A percentile compares a stretch with the other conserved stretches of the same genome.
Conservation (phyloP, 2,888 invertebrate genomes). For the Helicoverpa assulta region DNA sequence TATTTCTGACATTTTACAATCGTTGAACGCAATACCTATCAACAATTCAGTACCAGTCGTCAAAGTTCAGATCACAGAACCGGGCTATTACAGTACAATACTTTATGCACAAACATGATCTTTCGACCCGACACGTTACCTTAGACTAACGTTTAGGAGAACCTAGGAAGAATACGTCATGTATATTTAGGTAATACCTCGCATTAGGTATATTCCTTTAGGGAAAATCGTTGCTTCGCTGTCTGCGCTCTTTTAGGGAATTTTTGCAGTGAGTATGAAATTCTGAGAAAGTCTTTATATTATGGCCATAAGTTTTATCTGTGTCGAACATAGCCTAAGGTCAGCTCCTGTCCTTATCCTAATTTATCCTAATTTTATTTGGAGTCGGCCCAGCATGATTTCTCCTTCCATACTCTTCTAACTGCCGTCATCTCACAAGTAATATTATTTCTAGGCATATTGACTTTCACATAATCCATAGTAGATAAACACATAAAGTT, state of each 20-base stretch:
- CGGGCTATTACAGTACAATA: slow-evolving; percentile 11
- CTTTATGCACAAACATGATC: slow-evolving; percentile 23
- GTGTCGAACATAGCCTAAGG: too few relatives aligned
- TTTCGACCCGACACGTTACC: slow-evolving; percentile 38
- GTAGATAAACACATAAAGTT: background rate
- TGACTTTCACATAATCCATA: too few relatives aligned
- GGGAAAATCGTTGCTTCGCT: background rate
- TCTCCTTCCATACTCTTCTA: too few relatives aligned
- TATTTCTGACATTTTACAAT: background rate
- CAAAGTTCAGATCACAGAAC: slow-evolving; percentile 20
- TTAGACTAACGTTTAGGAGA: slow-evolving; percentile 22
- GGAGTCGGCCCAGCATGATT: too few relatives aligned
- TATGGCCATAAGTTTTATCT: too few relatives aligned
- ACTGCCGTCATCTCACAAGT: too few relatives aligned
- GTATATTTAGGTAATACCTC: slow-evolving; percentile 14
- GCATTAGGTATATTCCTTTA: background rate
- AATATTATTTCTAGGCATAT: too few relatives aligned
- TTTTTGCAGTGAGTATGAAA: too few relatives aligned
- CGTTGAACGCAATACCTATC: background rate
- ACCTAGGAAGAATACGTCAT: slow-evolving; percentile 35
- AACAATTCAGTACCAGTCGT: slow-evolving; percentile 9
- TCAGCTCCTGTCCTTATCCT: too few relatives aligned
- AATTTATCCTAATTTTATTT: too few relatives aligned
- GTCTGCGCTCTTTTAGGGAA: background rate
- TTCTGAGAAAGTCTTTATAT: too few relatives aligned